Evolutionary conservation across 2,888 invertebrate species (phyloP).

Genomic region (Crossocerus cetratus): DNA sequence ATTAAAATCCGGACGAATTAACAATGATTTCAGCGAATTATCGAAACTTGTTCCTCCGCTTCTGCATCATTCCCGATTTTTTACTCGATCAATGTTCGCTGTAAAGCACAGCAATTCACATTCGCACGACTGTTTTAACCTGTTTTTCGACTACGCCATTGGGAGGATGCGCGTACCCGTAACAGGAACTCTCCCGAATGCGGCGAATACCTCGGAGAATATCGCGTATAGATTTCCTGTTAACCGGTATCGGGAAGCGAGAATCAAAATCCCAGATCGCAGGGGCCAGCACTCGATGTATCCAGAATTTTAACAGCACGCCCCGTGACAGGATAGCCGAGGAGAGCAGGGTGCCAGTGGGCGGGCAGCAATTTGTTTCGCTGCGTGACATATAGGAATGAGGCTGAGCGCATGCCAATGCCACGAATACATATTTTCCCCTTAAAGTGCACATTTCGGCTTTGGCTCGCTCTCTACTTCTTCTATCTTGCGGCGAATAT

Average conservation of each 20-base stretch:
- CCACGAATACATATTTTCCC: slow-evolving; percentile 28
- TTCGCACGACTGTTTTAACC: no score
- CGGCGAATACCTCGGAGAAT: slow-evolving; percentile 8
- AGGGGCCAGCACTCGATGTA: slow-evolving; percentile 18
- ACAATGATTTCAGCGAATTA: no score
- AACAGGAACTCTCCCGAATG: no score
- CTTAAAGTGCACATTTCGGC: background rate
- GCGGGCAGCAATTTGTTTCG: slow-evolving; percentile 42
- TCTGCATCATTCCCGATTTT: no score
- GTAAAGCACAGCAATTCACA: no score
- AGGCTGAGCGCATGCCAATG: slow-evolving; percentile 42
- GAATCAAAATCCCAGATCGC: slow-evolving; percentile 55
- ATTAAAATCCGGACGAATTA: no score
- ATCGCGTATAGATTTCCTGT: slow-evolving; percentile 46
- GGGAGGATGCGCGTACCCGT: no score
- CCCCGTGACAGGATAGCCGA: slow-evolving; percentile 12
- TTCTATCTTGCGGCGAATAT: background rate
- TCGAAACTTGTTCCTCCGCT: no score
- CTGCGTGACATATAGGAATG: slow-evolving; percentile 41
- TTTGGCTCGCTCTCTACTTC: background rate
- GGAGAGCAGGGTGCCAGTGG: slow-evolving; percentile 8
- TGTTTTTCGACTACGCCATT: no score
- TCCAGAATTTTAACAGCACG: slow-evolving; percentile 50
- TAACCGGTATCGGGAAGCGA: slow-evolving; percentile 47
- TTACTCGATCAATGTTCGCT: no score